These are phyloP conservation scores for Acrossocheilus wenchowensis DNA, from an alignment of 2,797 vertebrate genomes.

Conservation along the genomic window DNA sequence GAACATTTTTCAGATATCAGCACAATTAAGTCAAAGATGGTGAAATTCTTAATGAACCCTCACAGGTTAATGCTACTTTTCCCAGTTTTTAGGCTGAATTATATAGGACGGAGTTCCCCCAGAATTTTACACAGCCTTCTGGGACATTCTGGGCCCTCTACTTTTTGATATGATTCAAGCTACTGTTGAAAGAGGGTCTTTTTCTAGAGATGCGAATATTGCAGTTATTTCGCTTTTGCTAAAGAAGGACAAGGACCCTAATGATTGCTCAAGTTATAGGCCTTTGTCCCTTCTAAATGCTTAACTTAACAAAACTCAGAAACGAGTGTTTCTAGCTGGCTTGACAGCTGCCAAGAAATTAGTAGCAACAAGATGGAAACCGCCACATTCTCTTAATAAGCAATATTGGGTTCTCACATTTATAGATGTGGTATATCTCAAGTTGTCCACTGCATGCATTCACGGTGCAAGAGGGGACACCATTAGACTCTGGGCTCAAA, in stretches of 20 bases:
- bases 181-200: conserved; percentile 7
- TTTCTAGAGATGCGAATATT: conserved; percentile 17
- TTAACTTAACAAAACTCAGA: background rate
- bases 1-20: background rate
- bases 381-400: background rate
- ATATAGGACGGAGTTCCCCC: conserved; percentile 2
- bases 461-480: background rate
- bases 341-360: background rate
- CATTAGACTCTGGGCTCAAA: background rate
- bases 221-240: conserved; percentile 12
- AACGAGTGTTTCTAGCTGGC: background rate
- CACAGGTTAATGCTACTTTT: background rate
- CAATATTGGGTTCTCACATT: background rate
- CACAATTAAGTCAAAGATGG: background rate
- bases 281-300: conserved; percentile 19
- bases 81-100: background rate
- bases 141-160: background rate
- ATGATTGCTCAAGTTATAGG: background rate
- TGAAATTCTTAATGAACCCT: background rate
- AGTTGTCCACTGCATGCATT: background rate
- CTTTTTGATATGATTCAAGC: conserved; percentile 21
- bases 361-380: background rate
- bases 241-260: conserved; percentile 9
- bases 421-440: background rate
- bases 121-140: background rate